These are phyloP conservation scores for Pelusios castaneus DNA, from an alignment of 2,113 vertebrate genomes.

Conservation along the genomic window DNA sequence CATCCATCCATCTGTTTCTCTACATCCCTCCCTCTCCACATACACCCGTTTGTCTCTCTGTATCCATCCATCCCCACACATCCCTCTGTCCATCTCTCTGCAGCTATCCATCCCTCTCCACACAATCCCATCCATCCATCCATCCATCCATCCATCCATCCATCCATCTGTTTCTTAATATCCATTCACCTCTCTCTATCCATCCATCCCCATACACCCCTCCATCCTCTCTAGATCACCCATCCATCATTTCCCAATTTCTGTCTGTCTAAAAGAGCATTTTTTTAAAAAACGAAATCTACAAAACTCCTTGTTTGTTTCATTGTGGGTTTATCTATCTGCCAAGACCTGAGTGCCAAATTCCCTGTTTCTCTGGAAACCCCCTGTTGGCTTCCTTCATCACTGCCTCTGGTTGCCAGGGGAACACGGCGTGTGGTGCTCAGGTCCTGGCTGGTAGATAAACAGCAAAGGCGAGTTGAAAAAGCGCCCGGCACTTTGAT, in stretches of 20 bases:
- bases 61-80: not conserved
- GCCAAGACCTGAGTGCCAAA: not conserved
- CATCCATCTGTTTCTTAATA: too few relatives aligned
- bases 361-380: not conserved
- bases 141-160: not conserved
- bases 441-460: not conserved
- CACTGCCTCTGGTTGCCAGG: not conserved
- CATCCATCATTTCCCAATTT: not conserved
- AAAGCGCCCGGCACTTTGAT: too few relatives aligned
- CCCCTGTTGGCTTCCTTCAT: not conserved
- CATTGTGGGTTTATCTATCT: not conserved
- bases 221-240: not conserved
- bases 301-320: too few relatives aligned
- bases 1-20: too few relatives aligned
- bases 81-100: not conserved
- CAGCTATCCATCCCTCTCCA: not conserved
- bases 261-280: not conserved
- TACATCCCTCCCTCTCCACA: too few relatives aligned
- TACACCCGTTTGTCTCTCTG: too few relatives aligned
- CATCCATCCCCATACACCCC: not conserved
- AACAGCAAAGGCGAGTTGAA: not conserved
- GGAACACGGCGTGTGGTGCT: too few relatives aligned
- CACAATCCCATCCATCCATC: not conserved
- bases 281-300: too few relatives aligned
- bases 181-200: not conserved